A percentile compares a stretch with the other conserved stretches of the same genome.
Conservation (phyloP, 92 coral and sea anemone genomes). For the Epizoanthus ramosus region DNA sequence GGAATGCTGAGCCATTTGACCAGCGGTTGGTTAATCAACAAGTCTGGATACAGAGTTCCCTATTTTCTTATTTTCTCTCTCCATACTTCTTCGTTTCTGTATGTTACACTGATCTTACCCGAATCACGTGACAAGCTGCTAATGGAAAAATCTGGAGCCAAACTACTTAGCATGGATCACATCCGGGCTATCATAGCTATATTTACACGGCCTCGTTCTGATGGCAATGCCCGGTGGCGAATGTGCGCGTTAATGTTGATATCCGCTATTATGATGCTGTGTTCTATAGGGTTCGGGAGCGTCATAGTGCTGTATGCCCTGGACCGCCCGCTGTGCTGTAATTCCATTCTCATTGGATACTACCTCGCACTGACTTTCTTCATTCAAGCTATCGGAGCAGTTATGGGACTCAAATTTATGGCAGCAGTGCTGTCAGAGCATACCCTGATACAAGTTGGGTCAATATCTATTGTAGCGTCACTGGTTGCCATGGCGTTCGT, state of each 20-base stretch:
- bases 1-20: slow-evolving; percentile 96
- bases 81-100: slow-evolving; percentile 83
- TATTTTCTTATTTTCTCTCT: slow-evolving; percentile 78
- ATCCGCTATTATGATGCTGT: slow-evolving; percentile 93
- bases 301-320: slow-evolving; percentile 93
- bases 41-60: slow-evolving; percentile 86
- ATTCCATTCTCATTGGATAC: slow-evolving; percentile 91
- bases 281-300: slow-evolving; percentile 95
- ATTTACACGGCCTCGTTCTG: slow-evolving; percentile 78
- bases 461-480: slow-evolving; percentile 80
- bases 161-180: slow-evolving; percentile 68
- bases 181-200: slow-evolving; percentile 74
- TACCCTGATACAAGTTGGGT: slow-evolving; percentile 76
- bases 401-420: slow-evolving; percentile 84
- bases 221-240: slow-evolving; percentile 69
- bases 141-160: slow-evolving; percentile 57
- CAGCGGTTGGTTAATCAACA: slow-evolving; percentile 90
- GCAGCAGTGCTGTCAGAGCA: slow-evolving; percentile 74
- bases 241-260: slow-evolving; percentile 75
- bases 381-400: slow-evolving; percentile 92
- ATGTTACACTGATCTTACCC: slow-evolving; percentile 84
- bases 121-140: slow-evolving; percentile 79
- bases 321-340: slow-evolving; percentile 92
- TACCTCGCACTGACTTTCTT: slow-evolving; percentile 91
- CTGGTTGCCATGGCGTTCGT: slow-evolving; percentile 88